Percentiles rank a stretch among this genome's conserved stretches.
phyloP scores from a whole-genome alignment of 2,797 vertebrate genomes.

The Falco concolor region DNA sequence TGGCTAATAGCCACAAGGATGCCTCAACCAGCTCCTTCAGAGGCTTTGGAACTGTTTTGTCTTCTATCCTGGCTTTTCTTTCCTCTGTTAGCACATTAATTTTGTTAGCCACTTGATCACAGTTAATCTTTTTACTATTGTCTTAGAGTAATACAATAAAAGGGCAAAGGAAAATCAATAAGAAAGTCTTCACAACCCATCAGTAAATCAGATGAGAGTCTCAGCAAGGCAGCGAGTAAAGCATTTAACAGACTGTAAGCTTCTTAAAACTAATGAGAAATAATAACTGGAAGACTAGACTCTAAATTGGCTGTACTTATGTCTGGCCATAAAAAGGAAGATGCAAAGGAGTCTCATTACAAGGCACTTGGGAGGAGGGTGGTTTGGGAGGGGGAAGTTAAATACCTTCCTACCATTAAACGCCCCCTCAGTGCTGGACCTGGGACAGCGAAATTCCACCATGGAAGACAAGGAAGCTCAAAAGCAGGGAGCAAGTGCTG shows the following conservation, averaged over 20 bases:
- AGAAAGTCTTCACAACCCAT: not conserved
- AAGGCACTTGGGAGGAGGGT: not conserved
- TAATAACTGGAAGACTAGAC: not conserved
- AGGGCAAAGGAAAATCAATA: slow-evolving; percentile 17
- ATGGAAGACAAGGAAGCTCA: not conserved
- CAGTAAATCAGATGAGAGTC: not conserved
- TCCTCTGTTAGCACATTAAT: not conserved
- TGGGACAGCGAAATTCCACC: not conserved
- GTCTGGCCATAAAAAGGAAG: not conserved
- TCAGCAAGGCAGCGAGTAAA: not conserved
- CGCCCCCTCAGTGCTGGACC: not conserved
- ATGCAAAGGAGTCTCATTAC: not conserved
- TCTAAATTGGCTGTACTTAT: not conserved
- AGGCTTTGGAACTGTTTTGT: not conserved
- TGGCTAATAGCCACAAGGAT: not conserved
- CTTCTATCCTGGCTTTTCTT: not conserved
- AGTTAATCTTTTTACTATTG: not conserved
- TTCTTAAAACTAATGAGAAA: slow-evolving; percentile 9
- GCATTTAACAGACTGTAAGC: not conserved
- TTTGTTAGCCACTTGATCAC: not conserved
- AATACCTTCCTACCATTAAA: not conserved
- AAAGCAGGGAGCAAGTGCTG: not conserved
- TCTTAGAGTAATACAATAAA: not conserved
- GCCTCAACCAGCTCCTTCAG: not conserved
- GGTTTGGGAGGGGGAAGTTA: not conserved